phyloP scores from a whole-genome alignment of 2,888 invertebrate species.

The Ophion costatus region DNA sequence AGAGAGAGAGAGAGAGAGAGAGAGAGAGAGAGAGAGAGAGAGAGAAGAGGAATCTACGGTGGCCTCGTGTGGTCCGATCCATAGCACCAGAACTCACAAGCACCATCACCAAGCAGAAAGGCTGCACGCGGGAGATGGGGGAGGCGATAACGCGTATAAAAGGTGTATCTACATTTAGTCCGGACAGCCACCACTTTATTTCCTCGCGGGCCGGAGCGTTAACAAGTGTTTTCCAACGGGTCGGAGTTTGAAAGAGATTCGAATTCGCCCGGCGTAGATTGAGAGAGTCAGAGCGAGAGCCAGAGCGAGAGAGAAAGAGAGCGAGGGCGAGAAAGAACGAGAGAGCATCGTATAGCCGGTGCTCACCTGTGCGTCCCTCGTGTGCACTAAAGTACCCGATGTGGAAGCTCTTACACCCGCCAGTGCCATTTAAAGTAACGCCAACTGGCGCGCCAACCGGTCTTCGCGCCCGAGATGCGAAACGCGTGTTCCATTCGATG shows the following conservation, averaged over 20 bases:
- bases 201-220: slow-evolving; percentile 74
- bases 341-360: slow-evolving; percentile 38
- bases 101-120: slow-evolving; percentile 62
- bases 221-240: slow-evolving; percentile 82
- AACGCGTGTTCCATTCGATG: slow-evolving; percentile 13
- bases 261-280: slow-evolving; percentile 40
- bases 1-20: slow-evolving; percentile 48
- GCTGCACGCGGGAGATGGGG: slow-evolving; percentile 66
- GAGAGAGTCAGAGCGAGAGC: not conserved
- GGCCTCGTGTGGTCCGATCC: slow-evolving; percentile 74
- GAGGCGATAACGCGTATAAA: slow-evolving; percentile 80
- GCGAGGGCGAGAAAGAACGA: slow-evolving; percentile 19
- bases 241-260: slow-evolving; percentile 66
- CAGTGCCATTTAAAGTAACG: slow-evolving; percentile 53
- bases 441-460: slow-evolving; percentile 53
- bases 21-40: slow-evolving; percentile 38
- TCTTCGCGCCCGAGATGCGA: slow-evolving; percentile 33
- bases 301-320: not conserved
- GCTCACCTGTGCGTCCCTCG: slow-evolving; percentile 45
- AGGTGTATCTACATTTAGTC: slow-evolving; percentile 81
- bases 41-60: slow-evolving; percentile 55
- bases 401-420: slow-evolving; percentile 63
- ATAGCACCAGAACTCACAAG: slow-evolving; percentile 62
- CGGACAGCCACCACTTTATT: slow-evolving; percentile 81
- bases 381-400: slow-evolving; percentile 45